These are phyloP conservation scores for Emberiza fucata DNA, from an alignment of 2,113 vertebrate genomes.

Conservation along the genomic window DNA sequence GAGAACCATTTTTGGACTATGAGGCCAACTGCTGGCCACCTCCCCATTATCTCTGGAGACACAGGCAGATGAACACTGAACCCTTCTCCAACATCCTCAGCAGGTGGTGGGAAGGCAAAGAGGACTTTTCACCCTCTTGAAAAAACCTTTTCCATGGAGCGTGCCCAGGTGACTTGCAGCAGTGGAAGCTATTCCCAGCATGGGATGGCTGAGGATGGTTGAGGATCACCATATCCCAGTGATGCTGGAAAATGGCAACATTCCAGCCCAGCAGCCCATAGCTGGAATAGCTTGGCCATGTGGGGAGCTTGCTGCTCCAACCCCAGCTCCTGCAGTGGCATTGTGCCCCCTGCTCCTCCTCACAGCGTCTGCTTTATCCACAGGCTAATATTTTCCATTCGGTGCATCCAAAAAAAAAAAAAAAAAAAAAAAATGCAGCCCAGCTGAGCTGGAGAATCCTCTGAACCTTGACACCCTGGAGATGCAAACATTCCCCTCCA, in stretches of 20 bases:
- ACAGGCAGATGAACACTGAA: rapidly evolving
- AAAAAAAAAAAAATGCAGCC: slow-evolving; percentile 14
- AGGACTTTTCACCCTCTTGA: not conserved
- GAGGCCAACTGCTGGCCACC: not conserved
- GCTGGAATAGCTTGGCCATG: not conserved
- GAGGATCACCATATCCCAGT: not conserved
- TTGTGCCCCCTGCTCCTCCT: not conserved
- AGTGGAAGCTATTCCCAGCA: not conserved
- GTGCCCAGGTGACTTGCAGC: not conserved
- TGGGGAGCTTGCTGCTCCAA: not conserved
- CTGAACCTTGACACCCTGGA: rapidly evolving
- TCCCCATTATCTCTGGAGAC: rapidly evolving
- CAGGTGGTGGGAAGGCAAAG: not conserved
- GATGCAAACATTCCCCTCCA: not conserved
- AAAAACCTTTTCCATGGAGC: not conserved
- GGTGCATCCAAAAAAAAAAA: slow-evolving; percentile 6
- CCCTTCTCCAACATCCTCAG: not conserved
- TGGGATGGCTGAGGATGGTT: not conserved
- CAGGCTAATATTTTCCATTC: slow-evolving; percentile 49
- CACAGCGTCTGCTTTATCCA: not conserved
- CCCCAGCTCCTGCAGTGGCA: not conserved
- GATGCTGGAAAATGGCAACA: too few species aligned
- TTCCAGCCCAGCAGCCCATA: not conserved
- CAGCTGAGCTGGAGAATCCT: not conserved
- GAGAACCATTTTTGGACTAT: not conserved